These are phyloP conservation scores for Diplazon laetatorius DNA, from an alignment of 2,888 invertebrate genomes.

Conservation along the genomic window DNA sequence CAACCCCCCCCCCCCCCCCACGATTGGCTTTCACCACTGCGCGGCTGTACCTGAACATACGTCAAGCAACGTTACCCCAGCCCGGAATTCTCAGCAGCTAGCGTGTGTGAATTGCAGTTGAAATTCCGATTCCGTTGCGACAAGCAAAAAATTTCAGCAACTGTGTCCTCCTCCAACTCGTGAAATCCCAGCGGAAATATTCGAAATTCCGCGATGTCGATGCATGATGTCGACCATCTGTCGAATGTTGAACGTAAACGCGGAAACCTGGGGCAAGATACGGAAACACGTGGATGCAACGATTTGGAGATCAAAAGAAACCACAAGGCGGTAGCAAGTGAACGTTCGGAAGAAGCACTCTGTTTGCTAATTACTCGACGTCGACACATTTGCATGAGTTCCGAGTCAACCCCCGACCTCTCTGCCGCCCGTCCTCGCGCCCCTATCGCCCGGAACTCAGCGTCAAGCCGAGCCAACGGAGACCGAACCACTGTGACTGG, in stretches of 20 bases:
- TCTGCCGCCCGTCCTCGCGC: no score
- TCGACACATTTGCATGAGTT: constrained; percentile 78
- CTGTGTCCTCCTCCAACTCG: no score
- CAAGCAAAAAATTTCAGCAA: no score
- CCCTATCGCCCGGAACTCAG: not conserved
- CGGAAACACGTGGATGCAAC: constrained; percentile 18
- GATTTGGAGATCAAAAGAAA: constrained; percentile 7
- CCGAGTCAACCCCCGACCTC: constrained; percentile 65
- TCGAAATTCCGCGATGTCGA: not conserved
- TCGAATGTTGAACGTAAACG: not conserved
- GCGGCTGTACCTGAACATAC: no score
- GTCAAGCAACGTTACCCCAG: no score
- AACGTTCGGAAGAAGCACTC: constrained; percentile 68
- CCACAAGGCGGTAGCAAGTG: constrained; percentile 25
- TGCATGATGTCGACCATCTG: no score
- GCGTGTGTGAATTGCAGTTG: no score
- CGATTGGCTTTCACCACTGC: no score
- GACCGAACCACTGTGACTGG: constrained; percentile 63
- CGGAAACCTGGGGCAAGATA: constrained; percentile 12
- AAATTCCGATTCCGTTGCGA: no score
- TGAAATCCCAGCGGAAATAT: not conserved
- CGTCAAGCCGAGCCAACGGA: constrained; percentile 24
- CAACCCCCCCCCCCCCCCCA: no score
- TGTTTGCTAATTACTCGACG: constrained; percentile 79
- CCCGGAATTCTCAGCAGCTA: no score